Evolutionary conservation across 2,888 invertebrate species (phyloP), one percentile per base, ranked within the genome.

Genomic region (Neoascia interrupta): DNA sequence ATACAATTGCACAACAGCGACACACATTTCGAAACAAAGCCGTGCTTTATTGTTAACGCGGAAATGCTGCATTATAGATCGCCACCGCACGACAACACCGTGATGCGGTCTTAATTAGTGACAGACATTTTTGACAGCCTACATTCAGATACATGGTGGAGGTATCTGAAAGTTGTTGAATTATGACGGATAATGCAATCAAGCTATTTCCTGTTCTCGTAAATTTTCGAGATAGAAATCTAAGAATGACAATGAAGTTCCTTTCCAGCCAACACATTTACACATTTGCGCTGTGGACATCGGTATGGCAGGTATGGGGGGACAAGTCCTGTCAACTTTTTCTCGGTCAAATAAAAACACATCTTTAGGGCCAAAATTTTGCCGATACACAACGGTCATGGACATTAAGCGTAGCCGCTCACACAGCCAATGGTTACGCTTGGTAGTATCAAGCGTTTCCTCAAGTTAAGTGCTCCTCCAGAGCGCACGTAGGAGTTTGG

Each of bases 31-130:
- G 16, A 15, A 43, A 68, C 53, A 34, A 61, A 31, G 39, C 28
- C 28, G 5, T 23, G 28, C 37, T 18, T 39, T 45, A 26, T 54
- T 54, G n/a, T 45, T 11, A 13, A 34, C n/a, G 36, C 54, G 75
- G 75, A 75, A 75, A 56, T 51, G 51, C 28, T 28, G 51, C 56
- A 75, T 69, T 75, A 74, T 23, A 53, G 21, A 8, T 5, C n/a
- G n/a, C n/a, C 51, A 10, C 10, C 34, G n/a, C 41, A 49, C 51
- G 18, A 53, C 34, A 37, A 51, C 31, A 31, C n/a, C n/a, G n/a
- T 5, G 15, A 16, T 37, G 49, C 49, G 47, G 36, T 51, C 51
- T 31, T 56, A 69, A 75, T 69, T 69, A 69, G 56, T 36, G 1
- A 58, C 72, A 63, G 36, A 23, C 58, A 47, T n/a, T n/a, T n/a